A percentile compares a stretch with the other conserved stretches of the same genome.
These are phyloP conservation scores for Sussaba pulchella DNA, from an alignment of 2,888 invertebrate species.

Conservation along the genomic window DNA sequence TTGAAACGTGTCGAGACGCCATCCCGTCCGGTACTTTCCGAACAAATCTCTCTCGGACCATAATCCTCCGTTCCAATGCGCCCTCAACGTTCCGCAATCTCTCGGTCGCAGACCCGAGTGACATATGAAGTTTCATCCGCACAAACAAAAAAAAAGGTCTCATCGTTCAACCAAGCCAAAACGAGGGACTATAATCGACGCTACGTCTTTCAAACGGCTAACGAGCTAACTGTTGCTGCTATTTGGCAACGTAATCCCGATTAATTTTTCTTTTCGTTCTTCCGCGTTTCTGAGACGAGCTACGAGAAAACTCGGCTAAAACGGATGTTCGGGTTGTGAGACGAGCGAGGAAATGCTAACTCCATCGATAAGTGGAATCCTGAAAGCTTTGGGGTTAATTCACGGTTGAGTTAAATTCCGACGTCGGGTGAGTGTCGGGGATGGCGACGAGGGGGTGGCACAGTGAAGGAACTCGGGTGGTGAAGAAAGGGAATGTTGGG, in stretches of 20 bases:
- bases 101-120: neutral
- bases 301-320: neutral
- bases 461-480: neutral
- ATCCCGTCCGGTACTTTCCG: neutral
- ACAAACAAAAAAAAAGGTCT: neutral
- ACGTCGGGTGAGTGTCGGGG: slow-evolving; percentile 39
- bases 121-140: neutral
- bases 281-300: neutral
- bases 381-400: slow-evolving; percentile 27
- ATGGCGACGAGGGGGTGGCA: neutral
- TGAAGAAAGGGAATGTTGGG: neutral
- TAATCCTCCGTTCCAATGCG: slow-evolving; percentile 1
- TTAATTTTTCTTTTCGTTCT: neutral
- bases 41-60: neutral
- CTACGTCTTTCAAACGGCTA: neutral
- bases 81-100: neutral
- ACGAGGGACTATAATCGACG: neutral
- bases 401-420: slow-evolving; percentile 6
- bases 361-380: slow-evolving; percentile 51
- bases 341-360: neutral
- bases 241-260: neutral
- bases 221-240: slow-evolving; percentile 24
- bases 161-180: too few species aligned
- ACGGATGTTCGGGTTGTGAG: neutral
- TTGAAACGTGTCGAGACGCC: neutral